Evolutionary conservation across 2,888 invertebrate species (phyloP), one percentile per base, ranked within the genome.

Genomic region (Ormyrus labotus): DNA sequence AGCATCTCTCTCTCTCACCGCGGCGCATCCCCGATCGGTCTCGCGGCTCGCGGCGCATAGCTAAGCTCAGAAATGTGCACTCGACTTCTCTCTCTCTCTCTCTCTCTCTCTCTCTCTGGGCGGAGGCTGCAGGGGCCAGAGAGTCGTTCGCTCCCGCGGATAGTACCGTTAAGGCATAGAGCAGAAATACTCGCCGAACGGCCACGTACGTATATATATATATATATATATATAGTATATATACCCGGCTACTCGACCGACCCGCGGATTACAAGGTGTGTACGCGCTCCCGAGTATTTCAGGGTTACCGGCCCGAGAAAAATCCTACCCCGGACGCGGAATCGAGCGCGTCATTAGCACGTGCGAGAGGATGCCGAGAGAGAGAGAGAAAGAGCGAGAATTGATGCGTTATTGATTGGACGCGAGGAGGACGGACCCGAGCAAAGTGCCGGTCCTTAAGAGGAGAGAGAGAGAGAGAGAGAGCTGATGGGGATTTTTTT

Each of bases 141-240:
- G 34, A 34, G 34, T 34, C 34, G 34, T 34, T 34, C 34, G 34
- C 34, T 34, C n/a, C 51, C 63, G 76, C 71, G 78, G 57, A 6
- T n/a, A 68, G 73, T 78, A 80, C 79, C 79, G 79, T 79, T 79
- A 79, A 19, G 10, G 67, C 48, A 67, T 53, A 77, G 61, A 71
- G 51, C 75, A 47, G 67, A 67, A 67, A 67, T 65, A 50, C 65
- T 19, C 64, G 60, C 10, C 34, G 74, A 53, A 47, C 68, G 53
- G 47, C 47, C 57, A 53, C 57, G 10, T 53, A 57, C 57, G 34
- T 34, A 2, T 34, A 34, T 34, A 34, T 34, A 34, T 34, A 34
- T 34, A 34, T 34, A 34, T 34, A 34, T 4, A 34, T 34, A 34
- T 34, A 34, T 34, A 34, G 34, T 34, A 64, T 47, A 70, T 50